Conservation (phyloP, 2,797 vertebrate species). For the Falco peregrinus region DNA sequence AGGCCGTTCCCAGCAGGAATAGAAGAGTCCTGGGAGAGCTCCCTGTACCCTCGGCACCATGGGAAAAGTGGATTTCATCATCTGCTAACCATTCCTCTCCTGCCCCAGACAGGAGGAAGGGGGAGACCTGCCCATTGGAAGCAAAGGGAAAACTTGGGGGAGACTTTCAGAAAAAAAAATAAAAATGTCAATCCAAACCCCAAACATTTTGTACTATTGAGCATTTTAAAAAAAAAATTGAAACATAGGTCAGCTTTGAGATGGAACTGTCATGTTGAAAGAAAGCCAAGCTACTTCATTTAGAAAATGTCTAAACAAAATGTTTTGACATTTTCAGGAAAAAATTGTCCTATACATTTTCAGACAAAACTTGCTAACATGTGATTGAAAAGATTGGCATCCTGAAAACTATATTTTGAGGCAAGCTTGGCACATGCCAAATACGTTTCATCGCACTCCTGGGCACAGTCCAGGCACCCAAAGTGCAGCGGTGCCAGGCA, state of each 20-base stretch:
- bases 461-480: neutral
- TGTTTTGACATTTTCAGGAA: slow-evolving; percentile 39
- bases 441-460: neutral
- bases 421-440: neutral
- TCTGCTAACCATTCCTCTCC: neutral
- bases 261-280: slow-evolving; percentile 22
- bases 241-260: slow-evolving; percentile 5
- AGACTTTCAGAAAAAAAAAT: neutral
- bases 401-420: neutral
- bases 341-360: slow-evolving; percentile 25
- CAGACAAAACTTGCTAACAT: slow-evolving; percentile 10
- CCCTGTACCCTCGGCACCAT: fast-evolving
- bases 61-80: neutral
- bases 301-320: slow-evolving; percentile 51
- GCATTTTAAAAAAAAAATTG: neutral
- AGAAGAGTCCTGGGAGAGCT: neutral
- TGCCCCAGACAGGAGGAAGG: neutral
- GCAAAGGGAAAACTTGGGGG: neutral
- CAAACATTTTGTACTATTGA: neutral
- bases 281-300: slow-evolving; percentile 18
- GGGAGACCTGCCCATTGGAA: neutral
- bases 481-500: neutral
- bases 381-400: neutral
- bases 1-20: neutral
- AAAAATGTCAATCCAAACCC: neutral